A percentile compares a stretch with the other conserved stretches of the same genome.
Evolutionary conservation across 92 coral and sea anemone genomes (phyloP).

Genomic region (Actinostola sp.): DNA sequence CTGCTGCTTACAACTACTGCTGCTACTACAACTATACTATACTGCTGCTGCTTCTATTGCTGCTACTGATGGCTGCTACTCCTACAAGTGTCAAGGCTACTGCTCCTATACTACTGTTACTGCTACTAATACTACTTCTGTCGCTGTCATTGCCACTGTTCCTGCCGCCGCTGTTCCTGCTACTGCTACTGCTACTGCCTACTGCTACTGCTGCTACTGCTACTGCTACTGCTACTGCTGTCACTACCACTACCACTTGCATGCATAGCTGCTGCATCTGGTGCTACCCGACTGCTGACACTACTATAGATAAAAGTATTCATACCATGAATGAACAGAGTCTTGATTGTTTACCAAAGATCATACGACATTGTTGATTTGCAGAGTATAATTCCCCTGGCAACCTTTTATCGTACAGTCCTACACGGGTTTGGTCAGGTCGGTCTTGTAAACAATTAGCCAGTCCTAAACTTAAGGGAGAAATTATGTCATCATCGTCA

Average conservation of each 20-base stretch:
- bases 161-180: neutral
- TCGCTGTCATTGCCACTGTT: too few species aligned
- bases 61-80: too few species aligned
- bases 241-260: too few species aligned
- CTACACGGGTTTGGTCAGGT: conserved; percentile 48
- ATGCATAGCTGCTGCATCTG: too few species aligned
- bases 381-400: conserved; percentile 93
- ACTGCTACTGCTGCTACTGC: neutral
- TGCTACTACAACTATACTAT: too few species aligned
- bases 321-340: conserved; percentile 80
- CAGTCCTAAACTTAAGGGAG: conserved; percentile 71
- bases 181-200: neutral
- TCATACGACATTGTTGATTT: conserved; percentile 76
- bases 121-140: too few species aligned
- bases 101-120: too few species aligned
- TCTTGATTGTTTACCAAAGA: conserved; percentile 63
- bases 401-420: conserved; percentile 34
- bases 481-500: neutral
- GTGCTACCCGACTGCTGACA: too few species aligned
- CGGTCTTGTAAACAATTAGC: conserved; percentile 77
- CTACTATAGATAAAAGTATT: neutral
- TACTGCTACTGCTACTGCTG: neutral
- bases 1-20: too few species aligned
- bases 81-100: too few species aligned
- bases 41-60: too few species aligned